Conservation (phyloP, 2,888 invertebrate genomes). For the Drosophila barbarae region DNA sequence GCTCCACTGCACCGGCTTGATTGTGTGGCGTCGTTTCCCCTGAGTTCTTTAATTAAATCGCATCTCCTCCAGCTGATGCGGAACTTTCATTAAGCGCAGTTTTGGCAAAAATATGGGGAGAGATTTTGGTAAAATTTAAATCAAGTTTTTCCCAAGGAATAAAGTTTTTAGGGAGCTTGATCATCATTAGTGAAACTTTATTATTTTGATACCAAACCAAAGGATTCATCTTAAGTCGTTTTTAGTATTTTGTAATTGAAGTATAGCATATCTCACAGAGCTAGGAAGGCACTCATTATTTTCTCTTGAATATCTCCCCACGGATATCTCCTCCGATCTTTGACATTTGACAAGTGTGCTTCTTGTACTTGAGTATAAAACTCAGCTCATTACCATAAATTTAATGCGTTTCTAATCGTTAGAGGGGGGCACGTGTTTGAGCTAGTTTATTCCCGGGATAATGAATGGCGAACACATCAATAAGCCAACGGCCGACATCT, state of each 20-base stretch:
- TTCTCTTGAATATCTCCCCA: conserved; percentile 20
- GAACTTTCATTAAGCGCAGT: conserved; percentile 43
- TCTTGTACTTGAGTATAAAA: conserved; percentile 13
- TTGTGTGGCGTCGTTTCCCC: conserved; percentile 58
- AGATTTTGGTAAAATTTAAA: conserved; percentile 1
- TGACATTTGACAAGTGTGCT: conserved; percentile 72
- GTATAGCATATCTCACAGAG: neutral
- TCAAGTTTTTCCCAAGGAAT: neutral
- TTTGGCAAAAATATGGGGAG: neutral
- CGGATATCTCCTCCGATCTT: conserved; percentile 43
- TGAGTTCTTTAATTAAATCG: conserved; percentile 61
- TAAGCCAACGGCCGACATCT: conserved; percentile 51
- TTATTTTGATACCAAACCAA: no score
- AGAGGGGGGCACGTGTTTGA: conserved; percentile 66
- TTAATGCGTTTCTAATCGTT: conserved; percentile 78
- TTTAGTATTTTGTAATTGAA: neutral
- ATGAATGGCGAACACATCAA: conserved; percentile 70
- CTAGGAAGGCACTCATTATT: neutral
- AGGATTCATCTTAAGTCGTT: neutral
- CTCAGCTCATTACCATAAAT: conserved; percentile 73
- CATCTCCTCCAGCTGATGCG: conserved; percentile 44
- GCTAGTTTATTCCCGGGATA: conserved; percentile 47
- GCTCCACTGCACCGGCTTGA: conserved; percentile 60
- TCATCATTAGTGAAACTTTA: neutral
- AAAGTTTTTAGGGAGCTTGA: neutral